These are phyloP conservation scores for Chondrosia reniformis DNA, from an alignment of 37 sponge, comb jelly and placozoan genomes.

Conservation along the genomic window DNA sequence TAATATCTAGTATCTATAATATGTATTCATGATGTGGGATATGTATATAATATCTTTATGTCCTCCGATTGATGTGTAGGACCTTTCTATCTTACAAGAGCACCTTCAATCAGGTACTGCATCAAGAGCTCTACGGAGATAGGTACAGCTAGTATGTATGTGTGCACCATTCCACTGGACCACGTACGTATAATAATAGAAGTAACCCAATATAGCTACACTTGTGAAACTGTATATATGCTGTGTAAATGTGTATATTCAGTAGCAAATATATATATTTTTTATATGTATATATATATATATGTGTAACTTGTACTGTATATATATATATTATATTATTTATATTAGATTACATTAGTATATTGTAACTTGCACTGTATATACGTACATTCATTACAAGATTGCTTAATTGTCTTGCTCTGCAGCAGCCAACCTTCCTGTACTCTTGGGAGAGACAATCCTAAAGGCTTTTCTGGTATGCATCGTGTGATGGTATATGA, in stretches of 20 bases:
- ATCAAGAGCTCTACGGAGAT: constrained; percentile 58
- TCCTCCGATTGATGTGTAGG: background rate
- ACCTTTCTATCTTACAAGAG: constrained; percentile 36
- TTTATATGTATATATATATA: background rate
- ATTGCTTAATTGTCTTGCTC: background rate
- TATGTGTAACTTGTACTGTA: too few species aligned
- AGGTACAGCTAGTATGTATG: constrained; percentile 31
- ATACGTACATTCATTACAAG: background rate
- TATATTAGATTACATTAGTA: too few species aligned
- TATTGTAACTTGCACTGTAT: too few species aligned
- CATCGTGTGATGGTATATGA: constrained; percentile 9
- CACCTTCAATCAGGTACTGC: constrained; percentile 46
- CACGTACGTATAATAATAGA: background rate
- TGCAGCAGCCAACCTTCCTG: background rate
- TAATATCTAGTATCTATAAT: background rate
- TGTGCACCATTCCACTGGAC: background rate
- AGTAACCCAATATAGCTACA: background rate
- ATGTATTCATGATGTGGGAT: too few species aligned
- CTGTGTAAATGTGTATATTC: background rate
- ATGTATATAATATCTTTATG: background rate
- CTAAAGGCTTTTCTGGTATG: background rate
- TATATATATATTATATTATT: too few species aligned
- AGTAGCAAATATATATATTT: background rate
- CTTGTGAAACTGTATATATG: background rate
- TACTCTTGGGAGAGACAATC: background rate